These are phyloP conservation scores for Aphelinus atriplicis DNA, from an alignment of 1,140 invertebrate species.

Conservation along the genomic window DNA sequence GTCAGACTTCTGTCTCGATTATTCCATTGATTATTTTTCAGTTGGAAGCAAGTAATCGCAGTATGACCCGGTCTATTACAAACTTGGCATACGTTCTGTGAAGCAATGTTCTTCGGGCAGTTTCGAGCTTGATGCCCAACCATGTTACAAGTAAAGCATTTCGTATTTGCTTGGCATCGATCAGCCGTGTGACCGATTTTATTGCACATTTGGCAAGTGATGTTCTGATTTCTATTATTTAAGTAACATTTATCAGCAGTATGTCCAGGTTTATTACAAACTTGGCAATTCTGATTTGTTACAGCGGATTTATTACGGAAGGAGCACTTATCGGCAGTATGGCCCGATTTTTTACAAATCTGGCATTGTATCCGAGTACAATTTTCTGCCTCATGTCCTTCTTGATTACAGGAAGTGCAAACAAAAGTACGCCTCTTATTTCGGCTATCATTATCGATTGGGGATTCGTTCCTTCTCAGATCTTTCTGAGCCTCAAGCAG, in stretches of 20 bases:
- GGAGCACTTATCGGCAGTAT: not conserved
- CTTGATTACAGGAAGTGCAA: not conserved
- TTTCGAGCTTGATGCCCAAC: no score
- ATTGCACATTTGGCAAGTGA: conserved; percentile 5
- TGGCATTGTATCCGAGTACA: not conserved
- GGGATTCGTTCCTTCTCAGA: not conserved
- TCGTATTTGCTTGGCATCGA: no score
- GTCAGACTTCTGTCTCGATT: no score
- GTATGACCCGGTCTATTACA: no score
- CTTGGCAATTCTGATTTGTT: no score
- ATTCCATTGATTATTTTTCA: no score
- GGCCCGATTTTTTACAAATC: not conserved
- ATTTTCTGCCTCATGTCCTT: not conserved
- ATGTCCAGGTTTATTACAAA: no score
- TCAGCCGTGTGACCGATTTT: not conserved
- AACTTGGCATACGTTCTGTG: no score
- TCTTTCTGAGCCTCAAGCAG: not conserved
- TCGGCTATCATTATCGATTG: not conserved
- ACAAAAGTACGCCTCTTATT: not conserved
- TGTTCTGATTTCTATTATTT: not conserved
- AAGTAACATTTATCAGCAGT: not conserved
- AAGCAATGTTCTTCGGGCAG: no score
- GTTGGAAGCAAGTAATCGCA: no score
- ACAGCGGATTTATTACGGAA: not conserved
- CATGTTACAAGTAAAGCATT: no score